Base-by-base conservation (phyloP, 2,797 vertebrate genomes). In the Loriculus beryllinus region DNA sequence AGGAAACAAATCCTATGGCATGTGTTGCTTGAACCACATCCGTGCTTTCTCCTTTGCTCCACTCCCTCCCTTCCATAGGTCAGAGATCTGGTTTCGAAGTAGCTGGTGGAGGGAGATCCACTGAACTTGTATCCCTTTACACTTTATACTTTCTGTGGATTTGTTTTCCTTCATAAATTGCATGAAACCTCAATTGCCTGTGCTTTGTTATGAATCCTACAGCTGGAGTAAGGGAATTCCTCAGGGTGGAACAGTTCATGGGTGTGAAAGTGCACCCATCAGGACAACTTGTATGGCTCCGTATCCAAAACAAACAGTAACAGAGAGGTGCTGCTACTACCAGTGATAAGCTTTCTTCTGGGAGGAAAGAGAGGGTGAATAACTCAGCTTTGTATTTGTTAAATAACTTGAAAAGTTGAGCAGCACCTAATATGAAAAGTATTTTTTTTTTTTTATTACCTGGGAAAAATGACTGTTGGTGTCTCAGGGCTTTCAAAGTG, bases 181-280 rank as follows among this genome's bases (percentile, higher is more conserved):
- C 20, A 2, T 25, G 69, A 60, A 65, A 18, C 59, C 47, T 88
- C 42, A 23, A 2, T 48, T 91, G 45, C 49, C 57, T 29, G 49
- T 49, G 70, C 67, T 92, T 91, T 90, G 84, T 82, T 92, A 45
- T 49, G 84, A 89, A 69, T 69, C 1, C 1, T 68, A 45, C 56
- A 59, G 64, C 82, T 89, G 91, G 82, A 89, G 81, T 64, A 59
- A 92, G 79, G 71, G 88, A 91, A 81, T 87, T 89, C 86, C 81
- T 93, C 26, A 8, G 81, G 69, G 76, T 68, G 65, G 65, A 85
- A 8, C 57, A 47, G 48, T 67, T 87, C 84, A 37, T 1, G 51
- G 71, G 39, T 76, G 43, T 63, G 67, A 47, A 74, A 92, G 78
- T 8, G 17, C 39, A 68, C 23, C 3, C 60, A 80, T 93, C 64